Evolutionary conservation across 2,797 vertebrate genomes (phyloP).

Genomic region (Fistularia commersonii): DNA sequence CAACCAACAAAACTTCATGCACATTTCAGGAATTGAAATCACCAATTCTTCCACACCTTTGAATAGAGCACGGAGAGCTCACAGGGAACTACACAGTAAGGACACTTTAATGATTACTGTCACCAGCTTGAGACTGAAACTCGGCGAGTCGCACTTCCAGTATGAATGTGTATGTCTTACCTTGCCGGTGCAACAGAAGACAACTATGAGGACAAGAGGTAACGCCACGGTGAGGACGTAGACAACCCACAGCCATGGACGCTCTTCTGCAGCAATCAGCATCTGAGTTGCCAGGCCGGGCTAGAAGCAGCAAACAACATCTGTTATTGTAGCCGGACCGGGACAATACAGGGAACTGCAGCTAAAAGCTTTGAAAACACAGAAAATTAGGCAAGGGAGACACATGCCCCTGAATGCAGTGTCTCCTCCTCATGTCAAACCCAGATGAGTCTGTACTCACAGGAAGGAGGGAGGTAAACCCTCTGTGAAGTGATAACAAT

Average conservation of each 20-base stretch:
- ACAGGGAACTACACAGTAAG: no score
- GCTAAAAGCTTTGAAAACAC: no score
- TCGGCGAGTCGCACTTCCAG: not conserved
- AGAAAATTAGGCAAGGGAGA: no score
- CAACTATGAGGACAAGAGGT: conserved; percentile 88
- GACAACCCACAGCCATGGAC: conserved; percentile 96
- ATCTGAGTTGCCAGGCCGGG: conserved; percentile 91
- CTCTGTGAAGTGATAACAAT: no score
- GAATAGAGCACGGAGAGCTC: no score
- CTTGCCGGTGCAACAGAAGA: conserved; percentile 98
- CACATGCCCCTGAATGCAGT: no score
- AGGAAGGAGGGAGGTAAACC: no score
- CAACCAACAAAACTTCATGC: no score
- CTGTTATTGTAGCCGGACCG: not conserved
- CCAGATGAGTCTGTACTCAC: no score
- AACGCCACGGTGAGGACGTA: conserved; percentile 93
- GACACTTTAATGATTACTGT: not conserved
- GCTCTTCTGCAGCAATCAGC: conserved; percentile 90
- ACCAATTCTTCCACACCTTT: no score
- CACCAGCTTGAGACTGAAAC: not conserved
- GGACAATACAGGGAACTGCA: not conserved
- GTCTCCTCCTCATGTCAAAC: no score
- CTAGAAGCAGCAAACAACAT: conserved; percentile 55
- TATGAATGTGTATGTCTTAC: conserved; percentile 57
- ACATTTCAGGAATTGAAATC: no score